Conservation (phyloP, 2,888 invertebrate genomes). For the Eupsilia transversa region DNA sequence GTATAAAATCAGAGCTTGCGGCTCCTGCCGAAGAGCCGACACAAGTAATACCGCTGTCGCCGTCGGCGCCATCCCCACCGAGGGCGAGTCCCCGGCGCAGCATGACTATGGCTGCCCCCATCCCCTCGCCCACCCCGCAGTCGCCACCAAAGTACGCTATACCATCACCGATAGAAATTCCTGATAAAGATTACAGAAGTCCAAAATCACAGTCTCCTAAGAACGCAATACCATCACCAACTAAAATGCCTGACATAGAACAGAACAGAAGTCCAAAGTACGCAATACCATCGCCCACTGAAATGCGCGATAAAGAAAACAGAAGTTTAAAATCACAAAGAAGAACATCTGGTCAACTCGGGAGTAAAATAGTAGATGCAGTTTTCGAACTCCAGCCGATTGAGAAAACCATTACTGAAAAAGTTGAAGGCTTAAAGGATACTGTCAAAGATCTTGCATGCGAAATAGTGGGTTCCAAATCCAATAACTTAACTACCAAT, state of each 20-base stretch:
- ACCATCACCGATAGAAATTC: slow-evolving; percentile 11
- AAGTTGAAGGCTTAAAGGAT: slow-evolving; percentile 76
- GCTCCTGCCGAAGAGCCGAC: slow-evolving; percentile 14
- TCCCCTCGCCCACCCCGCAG: slow-evolving; percentile 3
- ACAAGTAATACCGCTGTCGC: slow-evolving; percentile 3
- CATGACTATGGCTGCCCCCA: slow-evolving; percentile 18
- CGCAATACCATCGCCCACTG: not conserved
- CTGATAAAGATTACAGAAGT: slow-evolving; percentile 14
- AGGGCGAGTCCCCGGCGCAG: slow-evolving; percentile 35
- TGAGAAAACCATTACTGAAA: slow-evolving; percentile 73
- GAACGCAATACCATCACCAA: slow-evolving; percentile 7
- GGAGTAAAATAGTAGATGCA: slow-evolving; percentile 65
- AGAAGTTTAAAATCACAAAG: slow-evolving; percentile 48
- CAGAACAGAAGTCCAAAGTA: slow-evolving; percentile 38
- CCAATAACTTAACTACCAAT: slow-evolving; percentile 74
- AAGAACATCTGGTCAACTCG: slow-evolving; percentile 56
- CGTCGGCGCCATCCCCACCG: not conserved
- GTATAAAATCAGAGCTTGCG: slow-evolving; percentile 42
- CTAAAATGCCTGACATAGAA: slow-evolving; percentile 24
- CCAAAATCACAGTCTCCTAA: slow-evolving; percentile 19
- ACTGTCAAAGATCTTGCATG: slow-evolving; percentile 74
- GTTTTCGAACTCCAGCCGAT: slow-evolving; percentile 71
- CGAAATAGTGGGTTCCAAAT: slow-evolving; percentile 66
- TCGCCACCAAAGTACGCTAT: slow-evolving; percentile 20
- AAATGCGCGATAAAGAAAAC: slow-evolving; percentile 30